Conservation (phyloP, 1,140 invertebrate species). For the Pseudomyrmex cubaensis region DNA sequence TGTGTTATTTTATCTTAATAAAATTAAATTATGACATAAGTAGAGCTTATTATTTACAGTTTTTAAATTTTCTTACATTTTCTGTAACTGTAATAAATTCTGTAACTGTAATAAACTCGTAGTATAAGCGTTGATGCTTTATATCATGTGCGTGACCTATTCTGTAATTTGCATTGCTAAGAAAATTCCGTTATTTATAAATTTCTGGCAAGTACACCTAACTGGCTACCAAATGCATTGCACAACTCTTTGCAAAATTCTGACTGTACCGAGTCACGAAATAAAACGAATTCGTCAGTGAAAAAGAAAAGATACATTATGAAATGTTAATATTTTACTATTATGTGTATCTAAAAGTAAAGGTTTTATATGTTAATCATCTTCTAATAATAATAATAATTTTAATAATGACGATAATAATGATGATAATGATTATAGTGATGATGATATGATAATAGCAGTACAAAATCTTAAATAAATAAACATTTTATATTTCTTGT, state of each 20-base stretch:
- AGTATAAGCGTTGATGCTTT: conserved; percentile 67
- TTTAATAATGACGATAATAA: too few relatives aligned
- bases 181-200: conserved; percentile 84
- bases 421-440: too few relatives aligned
- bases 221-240: conserved; percentile 79
- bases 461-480: background rate
- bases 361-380: too few relatives aligned
- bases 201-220: conserved; percentile 82
- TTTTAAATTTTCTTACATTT: too few relatives aligned
- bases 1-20: background rate
- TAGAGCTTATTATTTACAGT: too few relatives aligned
- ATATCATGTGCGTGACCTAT: conserved; percentile 76
- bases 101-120: too few relatives aligned
- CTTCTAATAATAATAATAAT: too few relatives aligned
- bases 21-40: background rate
- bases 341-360: background rate
- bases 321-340: background rate
- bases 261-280: conserved; percentile 40
- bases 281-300: conserved; percentile 28
- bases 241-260: conserved; percentile 77
- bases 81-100: too few relatives aligned
- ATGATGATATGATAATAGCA: background rate
- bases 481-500: background rate
- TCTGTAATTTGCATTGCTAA: conserved; percentile 72
- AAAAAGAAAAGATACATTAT: conserved; percentile 7